These are phyloP conservation scores for Hirundo rustica DNA, from an alignment of 2,797 vertebrate genomes.

Conservation along the genomic window DNA sequence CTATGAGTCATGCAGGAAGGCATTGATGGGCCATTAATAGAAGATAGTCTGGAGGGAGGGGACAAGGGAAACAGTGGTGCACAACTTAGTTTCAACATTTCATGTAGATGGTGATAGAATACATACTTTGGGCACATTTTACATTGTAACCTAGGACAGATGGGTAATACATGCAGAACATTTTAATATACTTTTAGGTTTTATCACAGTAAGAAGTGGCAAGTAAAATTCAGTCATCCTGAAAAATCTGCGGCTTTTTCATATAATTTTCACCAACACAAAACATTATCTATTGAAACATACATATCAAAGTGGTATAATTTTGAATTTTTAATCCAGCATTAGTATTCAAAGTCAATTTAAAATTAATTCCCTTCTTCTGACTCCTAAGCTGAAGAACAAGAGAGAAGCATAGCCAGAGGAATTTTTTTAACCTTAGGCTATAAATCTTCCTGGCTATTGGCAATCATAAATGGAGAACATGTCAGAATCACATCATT, in stretches of 20 bases:
- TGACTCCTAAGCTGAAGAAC: not conserved
- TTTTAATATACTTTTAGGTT: not conserved
- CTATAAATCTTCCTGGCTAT: not conserved
- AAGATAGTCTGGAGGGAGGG: no score
- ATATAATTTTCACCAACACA: not conserved
- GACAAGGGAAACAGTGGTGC: no score
- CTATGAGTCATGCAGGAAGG: no score
- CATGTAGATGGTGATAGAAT: no score
- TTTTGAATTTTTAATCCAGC: not conserved
- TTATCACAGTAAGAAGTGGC: not conserved
- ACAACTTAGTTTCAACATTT: no score
- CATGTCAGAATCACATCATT: slow-evolving; percentile 24
- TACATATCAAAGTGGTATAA: not conserved
- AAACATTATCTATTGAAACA: not conserved
- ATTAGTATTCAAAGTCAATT: not conserved
- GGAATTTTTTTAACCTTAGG: not conserved
- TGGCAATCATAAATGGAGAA: not conserved
- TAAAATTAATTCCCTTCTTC: not conserved
- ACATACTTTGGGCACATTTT: no score
- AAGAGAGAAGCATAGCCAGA: not conserved
- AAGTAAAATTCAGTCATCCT: not conserved
- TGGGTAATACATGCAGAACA: no score
- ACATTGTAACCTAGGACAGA: no score
- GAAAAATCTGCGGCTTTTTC: not conserved
- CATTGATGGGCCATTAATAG: no score